phyloP scores from a whole-genome alignment of 2,797 vertebrate genomes.

The Paramormyrops hopkinsi region DNA sequence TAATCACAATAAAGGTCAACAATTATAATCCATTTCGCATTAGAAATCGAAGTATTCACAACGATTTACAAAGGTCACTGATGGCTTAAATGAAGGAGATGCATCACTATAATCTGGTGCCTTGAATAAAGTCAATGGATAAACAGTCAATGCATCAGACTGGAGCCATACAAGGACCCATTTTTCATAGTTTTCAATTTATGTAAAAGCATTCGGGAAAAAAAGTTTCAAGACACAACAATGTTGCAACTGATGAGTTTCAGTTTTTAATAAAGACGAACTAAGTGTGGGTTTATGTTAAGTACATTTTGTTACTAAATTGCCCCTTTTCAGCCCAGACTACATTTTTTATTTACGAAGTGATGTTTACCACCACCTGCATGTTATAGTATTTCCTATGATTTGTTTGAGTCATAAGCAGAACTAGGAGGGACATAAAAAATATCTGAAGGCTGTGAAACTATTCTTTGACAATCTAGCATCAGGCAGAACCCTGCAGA shows the following conservation, averaged over 20 bases:
- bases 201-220: background rate
- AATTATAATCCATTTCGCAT: constrained; percentile 8
- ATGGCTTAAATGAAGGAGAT: background rate
- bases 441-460: background rate
- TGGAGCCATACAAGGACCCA: background rate
- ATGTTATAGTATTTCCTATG: background rate
- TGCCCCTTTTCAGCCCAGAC: background rate
- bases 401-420: background rate
- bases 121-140: background rate
- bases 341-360: background rate
- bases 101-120: background rate
- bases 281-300: background rate
- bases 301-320: background rate
- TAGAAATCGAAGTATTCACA: background rate
- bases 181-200: background rate
- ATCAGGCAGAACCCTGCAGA: background rate
- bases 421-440: background rate
- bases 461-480: background rate
- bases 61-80: constrained; percentile 7
- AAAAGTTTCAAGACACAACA: background rate
- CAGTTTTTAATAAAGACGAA: background rate
- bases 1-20: constrained; percentile 10
- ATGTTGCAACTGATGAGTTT: background rate
- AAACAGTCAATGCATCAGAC: no score
- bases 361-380: background rate